Evolutionary conservation across 1,140 invertebrate species (phyloP), one percentile per base, ranked within the genome.

Genomic region (Cydia pomonella): DNA sequence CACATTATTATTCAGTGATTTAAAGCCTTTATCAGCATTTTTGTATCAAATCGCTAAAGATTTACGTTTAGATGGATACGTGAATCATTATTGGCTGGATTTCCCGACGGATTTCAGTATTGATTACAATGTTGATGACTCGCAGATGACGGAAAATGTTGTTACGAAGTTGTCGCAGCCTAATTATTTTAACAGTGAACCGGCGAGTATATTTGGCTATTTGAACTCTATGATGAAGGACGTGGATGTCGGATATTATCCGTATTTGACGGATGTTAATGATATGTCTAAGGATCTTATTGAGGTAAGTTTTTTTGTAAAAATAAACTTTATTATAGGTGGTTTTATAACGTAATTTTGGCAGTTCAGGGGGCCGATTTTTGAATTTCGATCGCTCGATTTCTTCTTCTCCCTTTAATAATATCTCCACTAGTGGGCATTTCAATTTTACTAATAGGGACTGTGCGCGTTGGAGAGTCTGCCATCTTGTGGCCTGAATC

Each of bases 61-160:
- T 90, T 94, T 99, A 71, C 94, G 95, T 72, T 93, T 97, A 29
- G 89, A 94, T 0, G 91, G 93, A 23, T 99, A 97, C 84, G 89
- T 95, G 12, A 94, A 97, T 82, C 95, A 97, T 87, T 99, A 99
- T 87, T 96, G 97, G 93, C 92, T 96, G 77, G 98, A 99, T 93
- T 98, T 96, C 85, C 97, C 98, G 0, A 87, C 93, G 5, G 84
- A 95, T 16, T 95, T 93, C 83, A 84, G 84, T 59, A 77, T 93
- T 50, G 86, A 91, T 27, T 84, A 80, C 76, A 85, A 84, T 44
- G 87, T 80, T 64, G 92, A 80, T 47, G 93, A 89, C 79, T 93
- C 93, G 0, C 93, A 94, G 50, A 89, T 95, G 12, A 80, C 86
- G 0, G 93, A 93, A 77, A 90, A 85, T 13, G 93, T 96, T 77